phyloP scores from a whole-genome alignment of 2,113 vertebrate species.

The Oryzias javanicus region DNA sequence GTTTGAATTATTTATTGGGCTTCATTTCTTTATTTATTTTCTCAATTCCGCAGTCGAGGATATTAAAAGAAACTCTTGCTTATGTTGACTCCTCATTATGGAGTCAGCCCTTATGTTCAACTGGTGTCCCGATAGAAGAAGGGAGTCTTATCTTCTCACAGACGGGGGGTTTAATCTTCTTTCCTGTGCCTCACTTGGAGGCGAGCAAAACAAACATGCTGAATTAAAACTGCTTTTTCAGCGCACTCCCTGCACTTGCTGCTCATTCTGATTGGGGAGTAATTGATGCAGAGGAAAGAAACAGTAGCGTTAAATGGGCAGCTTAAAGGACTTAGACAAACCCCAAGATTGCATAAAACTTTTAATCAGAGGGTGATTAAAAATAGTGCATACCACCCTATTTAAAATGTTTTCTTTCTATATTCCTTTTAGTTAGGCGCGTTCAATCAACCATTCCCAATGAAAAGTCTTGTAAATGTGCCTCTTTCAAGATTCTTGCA shows the following conservation, averaged over 20 bases:
- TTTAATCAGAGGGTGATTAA: background rate
- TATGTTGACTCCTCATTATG: constrained; percentile 32
- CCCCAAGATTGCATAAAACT: constrained; percentile 7
- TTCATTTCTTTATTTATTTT: background rate
- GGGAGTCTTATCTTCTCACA: constrained; percentile 11
- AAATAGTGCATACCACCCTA: background rate
- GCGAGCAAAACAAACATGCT: constrained; percentile 5
- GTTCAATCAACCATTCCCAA: too few species aligned
- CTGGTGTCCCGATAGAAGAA: constrained; percentile 21
- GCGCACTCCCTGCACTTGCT: background rate
- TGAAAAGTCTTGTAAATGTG: too few species aligned
- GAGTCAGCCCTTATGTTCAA: constrained; percentile 16
- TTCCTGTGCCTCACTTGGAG: constrained; percentile 4
- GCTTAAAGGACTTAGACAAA: background rate
- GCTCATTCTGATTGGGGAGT: constrained; percentile 2
- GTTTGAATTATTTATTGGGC: constrained; percentile 58
- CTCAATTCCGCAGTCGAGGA: constrained; percentile 14
- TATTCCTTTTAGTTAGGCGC: too few species aligned
- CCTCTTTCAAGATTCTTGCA: too few species aligned
- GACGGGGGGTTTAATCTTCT: constrained; percentile 32
- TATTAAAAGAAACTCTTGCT: background rate
- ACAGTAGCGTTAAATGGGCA: constrained; percentile 21
- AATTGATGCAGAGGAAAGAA: constrained; percentile 16
- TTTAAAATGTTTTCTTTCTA: background rate
- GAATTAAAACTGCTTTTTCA: constrained; percentile 11